These are phyloP conservation scores for Procapra przewalskii DNA, from an alignment of 2,113 vertebrate genomes.

Conservation along the genomic window DNA sequence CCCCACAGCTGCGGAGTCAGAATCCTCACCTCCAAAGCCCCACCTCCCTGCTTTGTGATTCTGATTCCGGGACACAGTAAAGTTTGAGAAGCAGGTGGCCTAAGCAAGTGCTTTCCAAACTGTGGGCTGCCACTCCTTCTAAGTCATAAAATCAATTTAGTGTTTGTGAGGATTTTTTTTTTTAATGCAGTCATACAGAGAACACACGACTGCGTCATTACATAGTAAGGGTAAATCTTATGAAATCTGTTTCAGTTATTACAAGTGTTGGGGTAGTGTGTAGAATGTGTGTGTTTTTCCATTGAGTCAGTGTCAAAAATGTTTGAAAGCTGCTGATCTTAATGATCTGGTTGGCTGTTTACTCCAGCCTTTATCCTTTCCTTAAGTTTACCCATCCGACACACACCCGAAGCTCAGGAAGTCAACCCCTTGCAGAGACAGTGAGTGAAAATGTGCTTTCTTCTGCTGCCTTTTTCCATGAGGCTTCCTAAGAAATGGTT, in stretches of 20 bases:
- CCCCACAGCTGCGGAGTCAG: fast-evolving
- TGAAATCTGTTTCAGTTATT: background rate
- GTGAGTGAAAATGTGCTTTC: background rate
- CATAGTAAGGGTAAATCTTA: background rate
- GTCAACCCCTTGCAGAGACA: background rate
- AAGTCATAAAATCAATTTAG: background rate
- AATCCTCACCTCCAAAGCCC: background rate
- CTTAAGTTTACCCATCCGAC: background rate
- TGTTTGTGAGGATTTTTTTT: background rate
- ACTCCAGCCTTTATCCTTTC: background rate
- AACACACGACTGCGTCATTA: background rate
- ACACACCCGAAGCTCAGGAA: background rate
- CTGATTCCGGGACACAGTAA: background rate
- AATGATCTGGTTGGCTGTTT: background rate
- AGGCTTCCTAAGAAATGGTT: background rate
- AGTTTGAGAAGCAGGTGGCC: background rate
- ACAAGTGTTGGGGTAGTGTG: background rate
- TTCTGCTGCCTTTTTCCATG: background rate
- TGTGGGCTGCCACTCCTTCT: background rate
- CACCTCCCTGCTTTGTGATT: background rate
- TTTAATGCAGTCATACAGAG: background rate
- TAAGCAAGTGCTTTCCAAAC: background rate
- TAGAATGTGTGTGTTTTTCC: background rate
- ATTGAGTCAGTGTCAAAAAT: background rate
- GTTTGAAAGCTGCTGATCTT: background rate